phyloP scores from a whole-genome alignment of 2,113 vertebrate species.

The Paradoxurus hermaphroditus region DNA sequence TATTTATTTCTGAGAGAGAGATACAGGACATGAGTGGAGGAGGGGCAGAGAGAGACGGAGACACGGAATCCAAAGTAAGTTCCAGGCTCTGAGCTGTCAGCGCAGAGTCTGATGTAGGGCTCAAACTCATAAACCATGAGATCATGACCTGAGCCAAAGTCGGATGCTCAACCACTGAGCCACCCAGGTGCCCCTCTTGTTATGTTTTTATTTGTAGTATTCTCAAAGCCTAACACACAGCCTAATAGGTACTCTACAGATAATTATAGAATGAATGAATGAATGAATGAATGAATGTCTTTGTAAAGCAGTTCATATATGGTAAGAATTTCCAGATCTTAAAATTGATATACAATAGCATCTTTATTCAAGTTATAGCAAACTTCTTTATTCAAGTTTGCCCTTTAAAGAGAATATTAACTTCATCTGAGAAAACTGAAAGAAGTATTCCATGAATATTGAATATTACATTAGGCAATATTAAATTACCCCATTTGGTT shows the following conservation, averaged over 20 bases:
- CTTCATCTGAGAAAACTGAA: slow-evolving; percentile 24
- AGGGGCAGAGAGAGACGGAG: no score
- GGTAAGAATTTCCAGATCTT: slow-evolving; percentile 24
- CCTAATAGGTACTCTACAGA: background rate
- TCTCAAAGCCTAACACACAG: background rate
- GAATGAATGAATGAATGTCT: background rate
- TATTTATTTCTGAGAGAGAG: no score
- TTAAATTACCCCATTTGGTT: slow-evolving; percentile 56
- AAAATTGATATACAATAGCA: background rate
- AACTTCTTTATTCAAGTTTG: slow-evolving; percentile 52
- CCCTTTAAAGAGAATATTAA: slow-evolving; percentile 47
- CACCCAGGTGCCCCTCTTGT: background rate
- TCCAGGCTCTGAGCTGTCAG: no score
- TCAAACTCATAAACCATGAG: no score
- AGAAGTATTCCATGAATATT: slow-evolving; percentile 42
- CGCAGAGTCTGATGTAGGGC: no score
- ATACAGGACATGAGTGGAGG: no score
- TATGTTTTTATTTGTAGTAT: background rate
- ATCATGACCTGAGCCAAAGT: no score
- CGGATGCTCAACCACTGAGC: no score
- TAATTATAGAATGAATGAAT: background rate
- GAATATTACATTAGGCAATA: slow-evolving; percentile 43
- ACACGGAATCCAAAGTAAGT: no score
- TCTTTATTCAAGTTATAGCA: no score
- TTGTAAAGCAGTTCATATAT: background rate